Base-by-base conservation (phyloP, 2,888 invertebrate genomes). In the Cecidostiba fungosa region DNA sequence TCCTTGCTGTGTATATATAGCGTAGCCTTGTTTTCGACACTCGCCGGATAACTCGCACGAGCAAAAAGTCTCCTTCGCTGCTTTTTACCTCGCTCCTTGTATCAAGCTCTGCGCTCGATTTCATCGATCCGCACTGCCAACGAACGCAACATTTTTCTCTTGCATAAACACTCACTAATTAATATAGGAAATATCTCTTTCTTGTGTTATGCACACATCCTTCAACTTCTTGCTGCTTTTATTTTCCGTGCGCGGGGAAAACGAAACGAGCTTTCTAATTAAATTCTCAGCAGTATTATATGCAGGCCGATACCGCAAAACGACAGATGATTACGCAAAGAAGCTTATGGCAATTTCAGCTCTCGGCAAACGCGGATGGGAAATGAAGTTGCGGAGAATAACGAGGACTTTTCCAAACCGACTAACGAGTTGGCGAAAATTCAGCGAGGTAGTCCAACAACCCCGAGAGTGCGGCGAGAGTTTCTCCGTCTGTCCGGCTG, bases 261-360 rank as follows among this genome's bases (percentile, higher is more conserved):
- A 39, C 26, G 59, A 36, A 32, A 59, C 77, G 62, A 62, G 62
- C 59, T 69, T 69, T 78, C 78, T 47, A 69, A 78, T 78, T 78
- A 69, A 69, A 78, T 47, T 69, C 43, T 43, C 29, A 14, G 69
- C 10, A n/a, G n/a, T n/a, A 43, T 47, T 26, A 26, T 66, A 19
- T 26, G 47, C n/a, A n/a, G n/a, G 59, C 12, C 26, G 16, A 77
- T 32, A 62, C 62, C 66, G 29, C 78, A 69, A 62, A 66, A 19
- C 16, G 29, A 78, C 62, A 8, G 43, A 78, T 69, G 43, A 78
- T 78, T 78, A 47, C 69, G 78, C 43, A 47, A 69, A 10, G 39
- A 77, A n/a, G 39, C 66, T 77, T 6, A 29, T 59, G 10, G 23
- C 4, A 74, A 39, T 62, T 12, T 36, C 62, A n/a, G n/a, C n/a